Percentiles rank a stretch among this genome's conserved stretches.
Evolutionary conservation across 2,113 vertebrate species (phyloP).

Genomic region (Indicator indicator): DNA sequence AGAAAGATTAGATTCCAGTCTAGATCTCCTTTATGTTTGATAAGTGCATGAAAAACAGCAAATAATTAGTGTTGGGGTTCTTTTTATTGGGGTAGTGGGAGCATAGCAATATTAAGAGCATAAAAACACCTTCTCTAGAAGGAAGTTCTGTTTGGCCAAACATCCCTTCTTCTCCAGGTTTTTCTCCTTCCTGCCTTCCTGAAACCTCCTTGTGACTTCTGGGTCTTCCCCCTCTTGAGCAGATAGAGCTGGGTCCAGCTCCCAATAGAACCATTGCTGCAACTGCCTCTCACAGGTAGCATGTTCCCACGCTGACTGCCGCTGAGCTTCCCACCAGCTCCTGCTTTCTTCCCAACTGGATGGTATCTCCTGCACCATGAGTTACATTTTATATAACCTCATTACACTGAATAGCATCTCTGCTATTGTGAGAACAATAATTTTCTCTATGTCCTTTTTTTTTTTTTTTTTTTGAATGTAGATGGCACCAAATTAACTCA

Average conservation of each 20-base stretch:
- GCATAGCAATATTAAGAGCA: neutral
- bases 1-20: constrained; percentile 18
- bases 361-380: neutral
- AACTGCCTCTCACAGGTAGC: neutral
- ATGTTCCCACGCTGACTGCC: fast-evolving
- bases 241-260: neutral
- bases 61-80: neutral
- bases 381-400: neutral
- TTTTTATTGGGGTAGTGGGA: neutral
- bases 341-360: neutral
- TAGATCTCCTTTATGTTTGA: constrained; percentile 1
- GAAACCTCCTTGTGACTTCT: neutral
- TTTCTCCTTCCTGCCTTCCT: neutral
- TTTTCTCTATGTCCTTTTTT: neutral
- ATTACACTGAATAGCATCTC: neutral
- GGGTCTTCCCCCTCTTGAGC: neutral
- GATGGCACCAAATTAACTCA: neutral
- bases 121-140: neutral
- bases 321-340: neutral
- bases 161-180: neutral
- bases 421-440: neutral
- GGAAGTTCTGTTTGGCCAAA: neutral
- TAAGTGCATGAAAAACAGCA: neutral
- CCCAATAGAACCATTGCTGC: neutral
- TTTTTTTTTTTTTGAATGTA: neutral